Evolutionary conservation across 2,888 invertebrate genomes (phyloP), one percentile per base, ranked within the genome.

Genomic region (Latheticus oryzae): DNA sequence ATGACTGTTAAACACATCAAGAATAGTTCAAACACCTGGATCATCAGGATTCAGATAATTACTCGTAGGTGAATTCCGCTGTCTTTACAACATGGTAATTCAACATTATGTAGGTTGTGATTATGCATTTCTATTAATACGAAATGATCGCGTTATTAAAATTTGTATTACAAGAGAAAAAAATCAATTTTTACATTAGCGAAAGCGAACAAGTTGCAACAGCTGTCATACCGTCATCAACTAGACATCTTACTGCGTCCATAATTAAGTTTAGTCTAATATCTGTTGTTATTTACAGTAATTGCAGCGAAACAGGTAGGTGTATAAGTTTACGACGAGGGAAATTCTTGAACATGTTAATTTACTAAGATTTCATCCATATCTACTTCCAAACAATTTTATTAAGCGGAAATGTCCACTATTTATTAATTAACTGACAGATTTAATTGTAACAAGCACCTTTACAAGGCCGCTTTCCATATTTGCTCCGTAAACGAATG

Each of bases 371-470:
- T 45, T 45, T 30, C 45, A 32, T 45, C 28, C 45, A 11, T 35
- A 35, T 47, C 33, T 47, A 17, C 17, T 30, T 43, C 37, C 19
- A 21, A 37, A 45, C 45, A 30, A 38, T 58, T 53, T 30, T 35
- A 45, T 38, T 37, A 53, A 38, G 30, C 53, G 58, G 58, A 58
- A 58, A 58, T 42, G 42, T 58, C 47, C 13, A 32, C 28, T 28
- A 42, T 30, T 42, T 59, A 43, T 50, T 50, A 54, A 56, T 56
- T 56, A 60, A 56, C 51, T 56, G 60, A 51, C 56, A 45, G 42
- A 33, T 51, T 55, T 60, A 60, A 60, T 60, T 56, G 56, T 55
- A 30, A 40, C 59, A 48, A 59, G 50, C 56, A 56, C 60, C 47
- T 56, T 35, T 37, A 21, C 60, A 60, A 60, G 60, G 60, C 51